A percentile compares a stretch with the other conserved stretches of the same genome.
Conservation (phyloP, 2,888 invertebrate genomes). For the Synanthedon andrenaeformis region DNA sequence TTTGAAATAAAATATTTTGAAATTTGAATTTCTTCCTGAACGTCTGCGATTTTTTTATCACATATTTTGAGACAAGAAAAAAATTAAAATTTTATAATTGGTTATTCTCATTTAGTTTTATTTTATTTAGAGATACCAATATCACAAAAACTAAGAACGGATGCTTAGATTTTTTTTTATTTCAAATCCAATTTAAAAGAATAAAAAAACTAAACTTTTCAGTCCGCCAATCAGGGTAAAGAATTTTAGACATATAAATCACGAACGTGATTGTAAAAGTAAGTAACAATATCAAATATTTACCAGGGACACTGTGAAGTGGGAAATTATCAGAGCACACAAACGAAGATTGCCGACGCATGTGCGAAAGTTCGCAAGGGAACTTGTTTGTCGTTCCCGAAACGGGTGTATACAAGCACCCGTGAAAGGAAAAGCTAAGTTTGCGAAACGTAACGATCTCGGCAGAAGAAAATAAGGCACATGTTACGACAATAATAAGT, state of each 20-base stretch:
- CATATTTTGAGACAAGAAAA: too few relatives aligned
- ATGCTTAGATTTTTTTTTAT: too few relatives aligned
- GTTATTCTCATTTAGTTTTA: too few relatives aligned
- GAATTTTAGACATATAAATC: not conserved
- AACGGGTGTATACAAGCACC: not conserved
- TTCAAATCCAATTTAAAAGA: too few relatives aligned
- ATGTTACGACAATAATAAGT: not conserved
- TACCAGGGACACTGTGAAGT: conserved; percentile 2
- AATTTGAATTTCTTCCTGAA: too few relatives aligned
- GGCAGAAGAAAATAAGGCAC: not conserved
- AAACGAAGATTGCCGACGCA: conserved; percentile 6
- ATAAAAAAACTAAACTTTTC: too few relatives aligned
- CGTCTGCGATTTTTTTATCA: too few relatives aligned
- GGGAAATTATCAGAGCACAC: conserved; percentile 2
- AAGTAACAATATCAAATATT: conserved; percentile 6
- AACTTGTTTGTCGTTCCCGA: conserved; percentile 4
- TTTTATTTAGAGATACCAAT: too few relatives aligned
- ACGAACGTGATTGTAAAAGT: conserved; percentile 2
- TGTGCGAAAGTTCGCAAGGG: conserved; percentile 6
- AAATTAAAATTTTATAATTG: too few relatives aligned
- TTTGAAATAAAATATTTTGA: too few relatives aligned
- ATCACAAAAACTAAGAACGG: too few relatives aligned
- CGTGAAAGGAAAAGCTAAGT: conserved; percentile 1
- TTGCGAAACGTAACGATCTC: not conserved
- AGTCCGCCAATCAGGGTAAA: too few relatives aligned